Evolutionary conservation across 2,888 invertebrate genomes (phyloP), one percentile per base, ranked within the genome.

Genomic region (Athripsodes cinereus): DNA sequence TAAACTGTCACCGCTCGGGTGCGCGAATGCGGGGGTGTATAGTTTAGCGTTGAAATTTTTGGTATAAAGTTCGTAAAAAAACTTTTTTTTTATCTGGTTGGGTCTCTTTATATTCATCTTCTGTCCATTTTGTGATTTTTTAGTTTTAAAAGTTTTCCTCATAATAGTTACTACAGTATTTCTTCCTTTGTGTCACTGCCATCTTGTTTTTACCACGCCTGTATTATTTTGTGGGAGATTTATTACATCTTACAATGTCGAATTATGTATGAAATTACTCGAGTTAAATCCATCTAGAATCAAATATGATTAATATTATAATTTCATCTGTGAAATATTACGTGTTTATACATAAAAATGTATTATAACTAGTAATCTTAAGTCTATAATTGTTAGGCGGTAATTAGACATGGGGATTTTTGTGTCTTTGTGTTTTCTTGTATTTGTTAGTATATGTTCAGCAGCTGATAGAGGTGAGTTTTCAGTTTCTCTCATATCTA

Each of bases 191-290:
- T 40, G 16, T 16, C 16, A 40, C 40, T 57, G 60, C 60, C 60
- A 60, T 60, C 51, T 60, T 60, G 57, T 31, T 53, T 40, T 46
- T 54, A 60, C 60, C 60, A 60, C 60, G 60, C 60, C 60, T 60
- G 60, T 35, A 35, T 51, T 47, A 58, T 53, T 44, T 50, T 60
- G 57, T 50, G 50, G 44, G 51, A 40, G 47, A 55, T 22, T 53
- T 57, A 52, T 52, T 57, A 35, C 52, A 57, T 46, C 8, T 57
- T 35, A 5, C 13, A n/a, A 50, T 26, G 21, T 26, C 11, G 26
- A 50, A 50, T 26, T 26, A 5, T 16, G 40, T n/a, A 40, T 40
- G 5, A 40, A 40, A n/a, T 8, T 40, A 3, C 16, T 3, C 13
- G 5, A 13, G 13, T 3, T n/a, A 40, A 40, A n/a, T 13, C 16